These are phyloP conservation scores for Melanostoma scalare DNA, from an alignment of 2,888 invertebrate species.

Conservation along the genomic window DNA sequence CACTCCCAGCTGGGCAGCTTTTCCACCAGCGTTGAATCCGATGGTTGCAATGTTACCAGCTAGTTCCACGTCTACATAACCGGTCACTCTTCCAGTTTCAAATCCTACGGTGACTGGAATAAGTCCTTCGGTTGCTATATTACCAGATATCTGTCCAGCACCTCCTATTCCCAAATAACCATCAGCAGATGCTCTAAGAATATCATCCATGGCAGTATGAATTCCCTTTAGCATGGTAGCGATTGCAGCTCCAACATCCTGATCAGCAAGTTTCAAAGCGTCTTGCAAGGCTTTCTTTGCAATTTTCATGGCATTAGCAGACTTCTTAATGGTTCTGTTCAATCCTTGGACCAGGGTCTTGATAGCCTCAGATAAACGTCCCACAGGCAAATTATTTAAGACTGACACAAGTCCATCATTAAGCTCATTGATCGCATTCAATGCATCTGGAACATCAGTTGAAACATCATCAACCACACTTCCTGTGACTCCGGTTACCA, in stretches of 20 bases:
- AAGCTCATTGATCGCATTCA: background rate
- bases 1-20: background rate
- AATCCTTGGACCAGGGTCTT: background rate
- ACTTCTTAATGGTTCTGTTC: background rate
- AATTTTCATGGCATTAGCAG: background rate
- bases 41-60: background rate
- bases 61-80: background rate
- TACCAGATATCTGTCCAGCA: background rate
- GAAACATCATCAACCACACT: background rate
- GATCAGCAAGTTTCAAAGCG: background rate
- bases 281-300: background rate
- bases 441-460: background rate
- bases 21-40: background rate
- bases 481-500: background rate
- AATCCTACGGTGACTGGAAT: background rate
- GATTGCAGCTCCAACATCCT: conserved; percentile 12
- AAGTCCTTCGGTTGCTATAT: background rate
- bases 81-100: background rate
- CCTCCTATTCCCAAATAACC: conserved; percentile 1
- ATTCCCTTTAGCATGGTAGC: background rate
- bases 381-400: background rate
- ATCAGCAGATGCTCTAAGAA: background rate
- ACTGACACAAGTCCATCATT: background rate
- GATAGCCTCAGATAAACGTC: background rate
- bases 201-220: background rate